Evolutionary conservation across 2,113 vertebrate species (phyloP), one percentile per base, ranked within the genome.

Genomic region (Beaufortia kweichowensis): DNA sequence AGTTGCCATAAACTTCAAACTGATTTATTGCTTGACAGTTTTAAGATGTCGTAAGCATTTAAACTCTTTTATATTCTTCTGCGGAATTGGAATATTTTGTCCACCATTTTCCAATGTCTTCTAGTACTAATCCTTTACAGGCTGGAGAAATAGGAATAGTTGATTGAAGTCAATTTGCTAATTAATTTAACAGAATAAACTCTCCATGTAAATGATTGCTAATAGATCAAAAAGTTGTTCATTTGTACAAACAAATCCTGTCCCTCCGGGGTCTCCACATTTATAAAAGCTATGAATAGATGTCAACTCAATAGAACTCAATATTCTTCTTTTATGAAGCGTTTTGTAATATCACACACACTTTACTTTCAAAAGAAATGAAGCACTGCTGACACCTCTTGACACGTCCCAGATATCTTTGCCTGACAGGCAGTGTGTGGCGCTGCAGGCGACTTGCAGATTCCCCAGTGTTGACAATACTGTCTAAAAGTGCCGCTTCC

Each of bases 341-440:
- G 66, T 77, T 61, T 76, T 56, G 4, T 29, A 10, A 6, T 46
- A 23, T 17, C 61, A 33, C 41, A 21, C 43, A n/a, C 55, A 48
- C 35, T 14, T 77, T 60, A 74, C 55, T 67, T 65, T 79, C 26
- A 69, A 43, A 81, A 67, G 55, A 43, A 78, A 75, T 69, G 31
- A 81, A 81, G 48, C 59, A 64, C 29, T 56, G 31, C 17, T 75
- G 65, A 77, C 74, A 77, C 66, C 50, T 48, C 65, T 71, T 81
- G 75, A 69, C 74, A 78, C 63, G 80, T 82, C 71, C 76, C 67
- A 70, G 43, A 78, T 70, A 78, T 63, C 43, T 48, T 70, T 55
- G 71, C 28, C 48, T 78, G 80, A 75, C 76, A 69, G 64, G 70
- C 76, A 29, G 57, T 57, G 43, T 67, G 53, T 76, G 56, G 64